These are phyloP conservation scores for Heliothis peltigera DNA, from an alignment of 2,888 invertebrate genomes.

Conservation along the genomic window DNA sequence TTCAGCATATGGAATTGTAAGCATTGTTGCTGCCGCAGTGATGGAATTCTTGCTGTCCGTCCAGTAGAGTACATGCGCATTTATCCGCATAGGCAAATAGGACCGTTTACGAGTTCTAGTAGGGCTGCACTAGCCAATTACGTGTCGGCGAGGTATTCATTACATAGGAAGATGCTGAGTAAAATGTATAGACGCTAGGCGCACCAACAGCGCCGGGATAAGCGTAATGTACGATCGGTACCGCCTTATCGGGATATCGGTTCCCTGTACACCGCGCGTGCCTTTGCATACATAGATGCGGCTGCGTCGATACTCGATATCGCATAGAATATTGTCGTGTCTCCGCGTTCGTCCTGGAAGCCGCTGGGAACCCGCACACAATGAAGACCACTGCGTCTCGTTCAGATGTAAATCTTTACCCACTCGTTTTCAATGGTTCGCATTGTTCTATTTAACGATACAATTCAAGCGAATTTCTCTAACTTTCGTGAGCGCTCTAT, in stretches of 20 bases:
- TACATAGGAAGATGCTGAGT: slow-evolving; percentile 75
- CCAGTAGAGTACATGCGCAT: slow-evolving; percentile 58
- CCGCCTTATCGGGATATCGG: slow-evolving; percentile 81
- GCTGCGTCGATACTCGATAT: slow-evolving; percentile 76
- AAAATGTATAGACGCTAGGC: slow-evolving; percentile 78
- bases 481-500: slow-evolving; percentile 70
- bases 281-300: slow-evolving; percentile 78
- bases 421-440: slow-evolving; percentile 76
- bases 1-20: slow-evolving; percentile 60
- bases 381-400: slow-evolving; percentile 75
- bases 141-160: slow-evolving; percentile 80
- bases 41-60: slow-evolving; percentile 55
- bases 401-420: slow-evolving; percentile 79
- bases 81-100: slow-evolving; percentile 61
- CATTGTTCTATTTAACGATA: slow-evolving; percentile 80
- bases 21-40: slow-evolving; percentile 64
- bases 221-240: slow-evolving; percentile 81
- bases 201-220: slow-evolving; percentile 75
- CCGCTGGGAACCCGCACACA: slow-evolving; percentile 68
- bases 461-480: slow-evolving; percentile 76
- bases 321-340: slow-evolving; percentile 76
- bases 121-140: slow-evolving; percentile 77
- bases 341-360: slow-evolving; percentile 69
- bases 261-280: slow-evolving; percentile 80
- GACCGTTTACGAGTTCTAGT: slow-evolving; percentile 72